Percentiles rank a stretch among this genome's conserved stretches.
phyloP scores from a whole-genome alignment of 2,113 vertebrate genomes.

The Catagonus wagneri region DNA sequence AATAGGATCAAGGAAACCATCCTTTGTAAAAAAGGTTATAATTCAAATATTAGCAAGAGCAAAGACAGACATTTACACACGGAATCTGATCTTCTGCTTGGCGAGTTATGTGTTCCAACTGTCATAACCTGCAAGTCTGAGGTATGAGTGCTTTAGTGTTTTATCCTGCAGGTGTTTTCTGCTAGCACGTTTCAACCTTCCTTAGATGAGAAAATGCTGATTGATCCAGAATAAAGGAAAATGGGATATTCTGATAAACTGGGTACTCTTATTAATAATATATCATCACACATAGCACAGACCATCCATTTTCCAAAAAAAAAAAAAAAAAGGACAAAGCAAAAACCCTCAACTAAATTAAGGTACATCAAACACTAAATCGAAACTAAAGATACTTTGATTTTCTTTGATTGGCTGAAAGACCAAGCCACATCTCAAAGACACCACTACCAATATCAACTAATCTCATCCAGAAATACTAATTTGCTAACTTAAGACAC shows the following conservation, averaged over 20 bases:
- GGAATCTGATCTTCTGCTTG: constrained; percentile 12
- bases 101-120: not conserved
- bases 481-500: constrained; percentile 4
- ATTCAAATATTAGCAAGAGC: not conserved
- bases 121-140: not conserved
- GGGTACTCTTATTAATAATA: constrained; percentile 26
- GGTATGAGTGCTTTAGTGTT: not conserved
- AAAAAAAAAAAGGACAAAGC: not conserved
- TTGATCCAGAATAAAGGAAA: constrained; percentile 39
- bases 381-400: constrained; percentile 14
- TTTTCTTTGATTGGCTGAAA: constrained; percentile 20
- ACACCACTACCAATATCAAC: not conserved
- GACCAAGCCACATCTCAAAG: constrained; percentile 12
- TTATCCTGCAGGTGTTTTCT: not conserved
- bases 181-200: not conserved
- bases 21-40: not conserved
- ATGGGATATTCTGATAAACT: not conserved
- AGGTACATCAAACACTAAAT: constrained; percentile 2
- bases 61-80: constrained; percentile 7
- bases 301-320: not conserved
- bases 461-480: constrained; percentile 10
- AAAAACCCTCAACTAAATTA: not conserved
- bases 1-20: constrained; percentile 31
- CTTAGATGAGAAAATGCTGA: not conserved
- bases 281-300: not conserved